Percentiles rank a stretch among this genome's conserved stretches.
Evolutionary conservation across 2,797 vertebrate genomes (phyloP).

Genomic region (Phalloptychus januarius): DNA sequence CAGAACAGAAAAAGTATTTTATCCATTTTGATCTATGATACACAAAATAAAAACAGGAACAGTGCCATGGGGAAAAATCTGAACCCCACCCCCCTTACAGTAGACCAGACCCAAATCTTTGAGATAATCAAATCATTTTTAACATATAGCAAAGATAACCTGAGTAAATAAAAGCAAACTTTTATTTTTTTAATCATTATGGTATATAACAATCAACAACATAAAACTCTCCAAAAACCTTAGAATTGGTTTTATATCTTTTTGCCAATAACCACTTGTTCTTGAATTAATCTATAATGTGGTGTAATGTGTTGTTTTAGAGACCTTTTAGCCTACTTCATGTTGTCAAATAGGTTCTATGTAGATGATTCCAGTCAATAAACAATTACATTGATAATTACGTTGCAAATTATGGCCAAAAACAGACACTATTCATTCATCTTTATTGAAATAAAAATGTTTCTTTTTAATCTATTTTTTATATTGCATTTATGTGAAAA

Average conservation of each 20-base stretch:
- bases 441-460: background rate
- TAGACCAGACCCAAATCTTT: background rate
- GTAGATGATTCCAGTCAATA: background rate
- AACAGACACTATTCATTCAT: background rate
- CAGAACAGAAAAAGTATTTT: conserved; percentile 7
- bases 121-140: background rate
- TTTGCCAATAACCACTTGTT: background rate
- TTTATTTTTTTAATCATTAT: background rate
- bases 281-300: background rate
- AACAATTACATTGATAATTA: no score
- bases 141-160: background rate
- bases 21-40: background rate
- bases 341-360: background rate
- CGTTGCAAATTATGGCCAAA: background rate
- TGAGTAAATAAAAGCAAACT: background rate
- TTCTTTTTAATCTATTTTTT: background rate
- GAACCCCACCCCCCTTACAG: background rate
- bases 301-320: background rate
- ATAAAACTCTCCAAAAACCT: background rate
- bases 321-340: background rate
- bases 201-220: no score
- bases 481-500: background rate
- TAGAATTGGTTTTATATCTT: background rate
- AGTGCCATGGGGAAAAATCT: background rate
- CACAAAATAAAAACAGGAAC: background rate